A percentile compares a stretch with the other conserved stretches of the same genome.
These are phyloP conservation scores for Noctua janthina DNA, from an alignment of 2,888 invertebrate genomes.

Conservation along the genomic window DNA sequence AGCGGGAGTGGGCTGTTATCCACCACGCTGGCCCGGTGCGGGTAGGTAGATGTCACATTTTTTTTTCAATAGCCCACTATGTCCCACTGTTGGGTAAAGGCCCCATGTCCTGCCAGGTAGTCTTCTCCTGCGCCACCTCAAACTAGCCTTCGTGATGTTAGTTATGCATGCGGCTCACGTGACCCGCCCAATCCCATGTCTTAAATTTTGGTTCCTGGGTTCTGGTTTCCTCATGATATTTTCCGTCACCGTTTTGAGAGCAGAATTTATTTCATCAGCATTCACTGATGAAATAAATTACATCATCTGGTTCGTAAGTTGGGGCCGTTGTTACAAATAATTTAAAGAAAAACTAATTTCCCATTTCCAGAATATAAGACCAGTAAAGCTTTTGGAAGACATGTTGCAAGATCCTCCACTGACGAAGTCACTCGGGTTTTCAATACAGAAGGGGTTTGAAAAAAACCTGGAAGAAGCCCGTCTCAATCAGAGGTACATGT, in stretches of 20 bases:
- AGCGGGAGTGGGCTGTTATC: not conserved
- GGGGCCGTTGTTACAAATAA: not conserved
- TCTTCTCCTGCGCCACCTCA: too few relatives aligned
- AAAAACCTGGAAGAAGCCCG: slow-evolving; percentile 67
- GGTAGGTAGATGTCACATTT: not conserved
- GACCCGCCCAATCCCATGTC: not conserved
- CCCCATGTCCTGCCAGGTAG: too few relatives aligned
- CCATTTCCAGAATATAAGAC: slow-evolving; percentile 31
- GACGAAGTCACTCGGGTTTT: slow-evolving; percentile 75
- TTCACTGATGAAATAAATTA: not conserved
- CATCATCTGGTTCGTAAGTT: not conserved
- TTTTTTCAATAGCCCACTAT: too few relatives aligned
- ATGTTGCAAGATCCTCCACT: slow-evolving; percentile 68
- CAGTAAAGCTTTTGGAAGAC: slow-evolving; percentile 31
- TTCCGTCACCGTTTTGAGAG: not conserved
- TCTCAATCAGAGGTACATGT: slow-evolving; percentile 73
- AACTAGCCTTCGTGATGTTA: too few relatives aligned
- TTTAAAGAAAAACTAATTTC: not conserved
- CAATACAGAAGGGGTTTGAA: slow-evolving; percentile 63
- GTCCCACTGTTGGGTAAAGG: too few relatives aligned
- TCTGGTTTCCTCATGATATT: not conserved
- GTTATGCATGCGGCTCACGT: too few relatives aligned
- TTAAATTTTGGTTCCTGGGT: not conserved
- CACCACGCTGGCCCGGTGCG: not conserved
- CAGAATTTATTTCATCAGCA: too few relatives aligned